These are phyloP conservation scores for Chrysopa pallens DNA, from an alignment of 1,140 invertebrate species.

Conservation along the genomic window DNA sequence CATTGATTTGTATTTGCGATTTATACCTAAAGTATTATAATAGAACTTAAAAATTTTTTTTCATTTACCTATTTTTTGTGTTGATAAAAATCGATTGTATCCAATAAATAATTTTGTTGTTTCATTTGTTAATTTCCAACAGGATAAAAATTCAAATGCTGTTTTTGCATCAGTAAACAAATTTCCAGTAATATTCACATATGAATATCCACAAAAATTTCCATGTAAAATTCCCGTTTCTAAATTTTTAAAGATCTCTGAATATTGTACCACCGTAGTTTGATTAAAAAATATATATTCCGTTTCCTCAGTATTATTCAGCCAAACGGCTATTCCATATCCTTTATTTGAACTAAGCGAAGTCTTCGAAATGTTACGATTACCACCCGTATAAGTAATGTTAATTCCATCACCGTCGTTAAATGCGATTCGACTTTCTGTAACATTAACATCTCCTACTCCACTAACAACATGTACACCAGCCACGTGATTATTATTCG, in stretches of 20 bases:
- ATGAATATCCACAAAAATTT: constrained; percentile 54
- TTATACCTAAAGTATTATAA: no score
- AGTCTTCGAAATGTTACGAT: constrained; percentile 68
- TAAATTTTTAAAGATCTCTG: constrained; percentile 63
- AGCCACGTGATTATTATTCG: constrained; percentile 71
- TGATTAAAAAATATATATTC: constrained; percentile 64
- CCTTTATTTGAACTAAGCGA: constrained; percentile 63
- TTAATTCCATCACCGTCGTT: constrained; percentile 87
- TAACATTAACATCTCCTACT: constrained; percentile 83
- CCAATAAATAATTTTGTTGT: constrained; percentile 57
- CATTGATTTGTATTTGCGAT: no score
- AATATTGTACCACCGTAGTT: constrained; percentile 73
- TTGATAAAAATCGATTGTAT: constrained; percentile 52
- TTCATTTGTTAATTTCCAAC: constrained; percentile 43
- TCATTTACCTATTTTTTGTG: no score
- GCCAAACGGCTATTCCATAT: constrained; percentile 71
- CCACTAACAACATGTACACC: constrained; percentile 74
- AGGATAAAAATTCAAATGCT: constrained; percentile 59
- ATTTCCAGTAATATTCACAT: constrained; percentile 75
- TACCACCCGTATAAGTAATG: constrained; percentile 80
- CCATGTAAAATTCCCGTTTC: constrained; percentile 69
- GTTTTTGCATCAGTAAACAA: constrained; percentile 61
- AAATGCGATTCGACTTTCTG: constrained; percentile 68
- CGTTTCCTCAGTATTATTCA: constrained; percentile 71
- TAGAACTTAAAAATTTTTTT: no score